These are phyloP conservation scores for Scaptomyza pallida DNA, from an alignment of 1,140 invertebrate genomes.

Conservation along the genomic window DNA sequence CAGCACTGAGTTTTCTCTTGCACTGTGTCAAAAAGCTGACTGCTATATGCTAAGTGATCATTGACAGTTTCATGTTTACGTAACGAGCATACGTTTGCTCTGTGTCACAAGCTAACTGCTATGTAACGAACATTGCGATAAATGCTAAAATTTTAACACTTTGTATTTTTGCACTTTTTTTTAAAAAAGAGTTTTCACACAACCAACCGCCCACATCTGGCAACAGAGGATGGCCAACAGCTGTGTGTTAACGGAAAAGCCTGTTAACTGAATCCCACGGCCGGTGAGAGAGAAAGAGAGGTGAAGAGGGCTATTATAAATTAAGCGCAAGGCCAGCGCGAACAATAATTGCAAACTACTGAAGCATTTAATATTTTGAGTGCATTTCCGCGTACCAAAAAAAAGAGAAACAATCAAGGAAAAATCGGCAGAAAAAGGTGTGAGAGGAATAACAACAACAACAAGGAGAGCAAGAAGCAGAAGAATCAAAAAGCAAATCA, in stretches of 20 bases:
- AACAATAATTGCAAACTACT: constrained; percentile 80
- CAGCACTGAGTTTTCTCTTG: too few relatives aligned
- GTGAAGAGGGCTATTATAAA: constrained; percentile 67
- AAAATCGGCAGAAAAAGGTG: neutral
- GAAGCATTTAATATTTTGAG: constrained; percentile 83
- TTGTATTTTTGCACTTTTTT: too few relatives aligned
- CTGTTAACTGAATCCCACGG: constrained; percentile 12
- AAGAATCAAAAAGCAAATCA: constrained; percentile 16
- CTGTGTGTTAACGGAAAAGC: constrained; percentile 13
- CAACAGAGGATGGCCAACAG: neutral
- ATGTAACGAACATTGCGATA: too few relatives aligned
- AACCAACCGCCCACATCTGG: too few relatives aligned
- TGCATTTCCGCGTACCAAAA: constrained; percentile 73
- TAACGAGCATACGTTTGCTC: too few relatives aligned
- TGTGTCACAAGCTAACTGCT: too few relatives aligned
- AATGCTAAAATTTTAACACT: too few relatives aligned
- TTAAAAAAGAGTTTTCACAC: too few relatives aligned
- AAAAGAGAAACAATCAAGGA: constrained; percentile 5
- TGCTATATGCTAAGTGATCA: too few relatives aligned
- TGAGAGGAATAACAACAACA: constrained; percentile 3
- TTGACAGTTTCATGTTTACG: too few relatives aligned
- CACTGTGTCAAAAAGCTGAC: too few relatives aligned
- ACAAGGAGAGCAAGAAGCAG: constrained; percentile 13
- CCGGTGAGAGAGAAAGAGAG: too few relatives aligned
- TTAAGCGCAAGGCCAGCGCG: constrained; percentile 65